Percentiles rank a stretch among this genome's conserved stretches.
Evolutionary conservation across 2,113 vertebrate genomes (phyloP).

Genomic region (Macroglossus sobrinus): DNA sequence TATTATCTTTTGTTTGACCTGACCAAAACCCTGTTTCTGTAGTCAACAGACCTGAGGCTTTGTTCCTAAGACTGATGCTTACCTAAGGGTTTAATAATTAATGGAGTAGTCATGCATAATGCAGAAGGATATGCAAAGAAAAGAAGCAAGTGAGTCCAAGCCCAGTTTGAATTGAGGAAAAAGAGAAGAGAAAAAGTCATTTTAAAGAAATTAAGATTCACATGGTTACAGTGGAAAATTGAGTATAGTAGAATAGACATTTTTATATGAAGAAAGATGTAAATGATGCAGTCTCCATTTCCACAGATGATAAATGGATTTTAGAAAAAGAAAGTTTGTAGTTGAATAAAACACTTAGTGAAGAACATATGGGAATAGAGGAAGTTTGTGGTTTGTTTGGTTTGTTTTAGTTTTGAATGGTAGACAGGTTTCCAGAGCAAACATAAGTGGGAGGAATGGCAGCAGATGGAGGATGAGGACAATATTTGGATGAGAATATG

Average conservation of each 20-base stretch:
- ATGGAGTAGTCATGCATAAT: too few relatives aligned
- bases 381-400: neutral
- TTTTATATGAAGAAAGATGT: neutral
- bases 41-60: too few relatives aligned
- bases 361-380: neutral
- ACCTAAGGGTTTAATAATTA: too few relatives aligned
- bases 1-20: too few relatives aligned
- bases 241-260: neutral
- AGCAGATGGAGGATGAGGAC: neutral
- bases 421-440: neutral
- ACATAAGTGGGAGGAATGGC: neutral
- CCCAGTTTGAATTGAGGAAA: too few relatives aligned
- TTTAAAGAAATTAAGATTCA: too few relatives aligned
- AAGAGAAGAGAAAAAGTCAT: too few relatives aligned
- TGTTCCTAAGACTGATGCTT: too few relatives aligned
- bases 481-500: neutral
- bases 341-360: neutral
- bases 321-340: neutral
- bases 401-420: neutral
- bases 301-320: neutral
- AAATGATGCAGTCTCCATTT: too few relatives aligned
- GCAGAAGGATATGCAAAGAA: too few relatives aligned
- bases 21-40: too few relatives aligned
- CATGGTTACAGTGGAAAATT: neutral
- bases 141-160: too few relatives aligned